These are phyloP conservation scores for Chiloscyllium punctatum DNA, from an alignment of 2,797 vertebrate species.

Conservation along the genomic window DNA sequence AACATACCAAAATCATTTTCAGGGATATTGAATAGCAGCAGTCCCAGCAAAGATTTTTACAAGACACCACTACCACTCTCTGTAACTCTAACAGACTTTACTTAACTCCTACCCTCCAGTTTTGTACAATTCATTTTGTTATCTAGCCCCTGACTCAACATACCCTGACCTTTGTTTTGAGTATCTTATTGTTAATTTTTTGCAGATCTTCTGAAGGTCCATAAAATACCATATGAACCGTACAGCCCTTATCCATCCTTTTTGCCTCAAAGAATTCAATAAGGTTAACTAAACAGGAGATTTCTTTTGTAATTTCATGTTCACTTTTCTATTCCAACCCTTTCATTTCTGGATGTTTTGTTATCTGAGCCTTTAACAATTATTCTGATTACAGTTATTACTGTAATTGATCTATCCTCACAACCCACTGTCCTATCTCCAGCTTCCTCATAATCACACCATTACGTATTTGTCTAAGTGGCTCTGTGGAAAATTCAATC, in stretches of 20 bases:
- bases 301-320: neutral
- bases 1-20: neutral
- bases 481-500: neutral
- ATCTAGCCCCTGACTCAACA: neutral
- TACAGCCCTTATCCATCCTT: neutral
- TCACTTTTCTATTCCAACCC: neutral
- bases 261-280: neutral
- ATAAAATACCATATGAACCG: neutral
- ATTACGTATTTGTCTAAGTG: neutral
- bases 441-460: neutral
- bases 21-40: neutral
- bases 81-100: neutral
- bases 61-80: too few species aligned
- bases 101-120: neutral
- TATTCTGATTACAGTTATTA: neutral
- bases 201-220: neutral
- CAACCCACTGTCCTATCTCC: neutral
- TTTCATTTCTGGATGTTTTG: neutral
- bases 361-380: neutral
- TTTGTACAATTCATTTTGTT: neutral
- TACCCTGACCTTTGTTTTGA: neutral
- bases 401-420: neutral
- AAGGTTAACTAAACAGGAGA: neutral
- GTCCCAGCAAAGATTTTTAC: neutral
- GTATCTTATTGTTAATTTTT: neutral